Evolutionary conservation across 2,888 invertebrate species (phyloP).

Genomic region (Polia nebulosa): DNA sequence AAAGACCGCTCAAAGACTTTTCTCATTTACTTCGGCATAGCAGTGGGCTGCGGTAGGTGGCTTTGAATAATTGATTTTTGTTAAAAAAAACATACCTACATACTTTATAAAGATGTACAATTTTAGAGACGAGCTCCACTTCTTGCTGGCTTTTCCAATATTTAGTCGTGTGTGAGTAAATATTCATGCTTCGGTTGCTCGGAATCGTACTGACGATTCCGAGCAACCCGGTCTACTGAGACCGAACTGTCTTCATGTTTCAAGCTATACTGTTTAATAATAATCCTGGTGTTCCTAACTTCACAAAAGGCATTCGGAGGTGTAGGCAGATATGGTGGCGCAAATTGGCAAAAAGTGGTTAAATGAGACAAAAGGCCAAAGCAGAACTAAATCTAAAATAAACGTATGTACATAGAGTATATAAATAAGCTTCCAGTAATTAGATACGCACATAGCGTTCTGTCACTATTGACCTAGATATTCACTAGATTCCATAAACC

Average conservation of each 20-base stretch:
- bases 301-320: not conserved
- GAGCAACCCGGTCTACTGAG: too few relatives aligned
- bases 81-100: slow-evolving; percentile 7
- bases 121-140: not conserved
- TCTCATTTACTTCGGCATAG: slow-evolving; percentile 9
- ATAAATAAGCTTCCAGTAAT: not conserved
- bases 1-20: slow-evolving; percentile 32
- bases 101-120: not conserved
- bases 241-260: too few relatives aligned
- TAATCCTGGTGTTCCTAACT: not conserved
- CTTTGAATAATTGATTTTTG: slow-evolving; percentile 17
- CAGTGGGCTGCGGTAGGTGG: not conserved
- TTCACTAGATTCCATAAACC: not conserved
- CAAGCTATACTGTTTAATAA: not conserved
- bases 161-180: not conserved
- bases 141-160: slow-evolving; percentile 9
- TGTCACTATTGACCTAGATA: slow-evolving; percentile 28
- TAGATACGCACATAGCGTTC: not conserved
- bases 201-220: too few relatives aligned
- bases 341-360: not conserved
- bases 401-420: not conserved
- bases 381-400: not conserved
- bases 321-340: not conserved
- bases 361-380: not conserved
- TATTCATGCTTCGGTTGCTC: slow-evolving; percentile 3